Conservation (phyloP, 2,113 vertebrate species). For the Chroicocephalus ridibundus region DNA sequence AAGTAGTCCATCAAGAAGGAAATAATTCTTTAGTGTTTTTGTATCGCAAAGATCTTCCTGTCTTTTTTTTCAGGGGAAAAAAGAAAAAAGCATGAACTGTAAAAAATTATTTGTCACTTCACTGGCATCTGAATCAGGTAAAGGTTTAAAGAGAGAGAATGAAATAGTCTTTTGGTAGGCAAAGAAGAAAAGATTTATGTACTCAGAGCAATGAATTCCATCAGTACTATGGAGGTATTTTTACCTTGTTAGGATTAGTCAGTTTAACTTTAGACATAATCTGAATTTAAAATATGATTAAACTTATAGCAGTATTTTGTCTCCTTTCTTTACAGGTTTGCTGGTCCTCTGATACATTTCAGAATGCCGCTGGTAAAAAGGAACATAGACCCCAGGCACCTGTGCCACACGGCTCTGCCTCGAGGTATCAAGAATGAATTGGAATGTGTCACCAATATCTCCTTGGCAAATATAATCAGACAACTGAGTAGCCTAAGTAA, state of each 20-base stretch:
- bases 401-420: conserved; percentile 96
- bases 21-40: not conserved
- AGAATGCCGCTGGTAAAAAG: conserved; percentile 97
- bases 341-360: conserved; percentile 65
- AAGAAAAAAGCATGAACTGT: not conserved
- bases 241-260: not conserved
- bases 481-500: conserved; percentile 98
- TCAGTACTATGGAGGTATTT: not conserved
- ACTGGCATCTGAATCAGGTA: not conserved
- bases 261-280: not conserved
- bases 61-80: not conserved
- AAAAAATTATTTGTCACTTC: not conserved
- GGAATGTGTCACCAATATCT: conserved; percentile 98
- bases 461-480: conserved; percentile 97
- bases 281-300: not conserved
- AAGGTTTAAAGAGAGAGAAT: not conserved
- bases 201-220: not conserved
- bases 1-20: not conserved
- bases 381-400: conserved; percentile 97
- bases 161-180: not conserved
- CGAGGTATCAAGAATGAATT: conserved; percentile 95
- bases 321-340: conserved; percentile 68
- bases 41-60: not conserved
- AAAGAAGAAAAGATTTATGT: not conserved
- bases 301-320: not conserved